A percentile compares a stretch with the other conserved stretches of the same genome.
Evolutionary conservation across 2,888 invertebrate genomes (phyloP).

Genomic region (Stenichneumon culpator): DNA sequence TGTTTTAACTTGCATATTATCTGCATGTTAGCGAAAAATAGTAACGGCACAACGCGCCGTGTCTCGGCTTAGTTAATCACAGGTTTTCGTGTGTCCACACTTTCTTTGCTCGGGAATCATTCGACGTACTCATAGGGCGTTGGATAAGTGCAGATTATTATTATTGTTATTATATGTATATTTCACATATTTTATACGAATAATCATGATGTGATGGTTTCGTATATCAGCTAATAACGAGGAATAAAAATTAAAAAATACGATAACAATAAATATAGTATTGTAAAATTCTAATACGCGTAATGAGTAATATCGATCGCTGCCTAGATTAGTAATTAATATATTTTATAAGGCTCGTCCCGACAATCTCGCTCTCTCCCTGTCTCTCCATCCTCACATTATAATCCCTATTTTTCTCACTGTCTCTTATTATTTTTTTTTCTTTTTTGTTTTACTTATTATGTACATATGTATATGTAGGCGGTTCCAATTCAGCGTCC

Average conservation of each 20-base stretch:
- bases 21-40: slow-evolving; percentile 67
- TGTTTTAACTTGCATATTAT: slow-evolving; percentile 46
- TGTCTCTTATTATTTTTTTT: slow-evolving; percentile 35
- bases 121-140: slow-evolving; percentile 65
- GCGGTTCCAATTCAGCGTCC: slow-evolving; percentile 65
- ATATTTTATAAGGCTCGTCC: slow-evolving; percentile 69
- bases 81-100: slow-evolving; percentile 68
- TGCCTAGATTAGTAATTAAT: slow-evolving; percentile 64
- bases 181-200: slow-evolving; percentile 47
- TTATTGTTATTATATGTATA: slow-evolving; percentile 33
- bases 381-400: slow-evolving; percentile 40
- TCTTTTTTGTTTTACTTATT: slow-evolving; percentile 46
- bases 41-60: slow-evolving; percentile 65
- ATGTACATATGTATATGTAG: slow-evolving; percentile 71
- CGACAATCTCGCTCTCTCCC: slow-evolving; percentile 53
- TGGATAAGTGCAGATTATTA: slow-evolving; percentile 44
- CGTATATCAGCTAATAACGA: slow-evolving; percentile 59
- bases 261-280: slow-evolving; percentile 66
- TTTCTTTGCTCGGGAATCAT: slow-evolving; percentile 56
- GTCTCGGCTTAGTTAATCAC: slow-evolving; percentile 68
- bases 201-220: slow-evolving; percentile 59
- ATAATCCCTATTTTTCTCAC: slow-evolving; percentile 46
- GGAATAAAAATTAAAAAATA: slow-evolving; percentile 66
- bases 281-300: slow-evolving; percentile 61
- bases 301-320: slow-evolving; percentile 70